These are phyloP conservation scores for Ceratitis capitata DNA, from an alignment of 1,140 invertebrate species.

Conservation along the genomic window DNA sequence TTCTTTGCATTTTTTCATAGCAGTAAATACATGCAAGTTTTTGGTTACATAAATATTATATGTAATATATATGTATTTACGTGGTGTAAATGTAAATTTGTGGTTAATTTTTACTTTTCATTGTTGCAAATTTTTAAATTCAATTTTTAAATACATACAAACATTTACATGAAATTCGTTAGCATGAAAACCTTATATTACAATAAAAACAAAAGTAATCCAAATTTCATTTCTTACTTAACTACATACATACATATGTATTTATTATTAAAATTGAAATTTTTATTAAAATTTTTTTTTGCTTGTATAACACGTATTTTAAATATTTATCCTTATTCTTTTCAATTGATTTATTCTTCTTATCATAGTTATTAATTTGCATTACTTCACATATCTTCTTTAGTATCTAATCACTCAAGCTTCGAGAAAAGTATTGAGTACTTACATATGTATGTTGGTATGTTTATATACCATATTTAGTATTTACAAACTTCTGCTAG, in stretches of 20 bases:
- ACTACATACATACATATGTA: neutral
- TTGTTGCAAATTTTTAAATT: neutral
- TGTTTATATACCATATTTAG: neutral
- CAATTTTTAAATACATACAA: neutral
- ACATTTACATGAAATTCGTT: neutral
- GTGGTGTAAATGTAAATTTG: neutral
- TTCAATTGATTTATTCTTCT: neutral
- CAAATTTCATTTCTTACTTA: neutral
- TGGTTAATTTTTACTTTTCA: neutral
- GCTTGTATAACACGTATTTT: neutral
- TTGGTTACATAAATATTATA: neutral
- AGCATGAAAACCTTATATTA: neutral
- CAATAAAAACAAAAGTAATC: neutral
- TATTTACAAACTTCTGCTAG: no score
- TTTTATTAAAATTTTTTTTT: neutral
- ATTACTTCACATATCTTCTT: no score
- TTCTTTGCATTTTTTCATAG: neutral
- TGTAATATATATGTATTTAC: neutral
- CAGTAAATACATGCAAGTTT: neutral
- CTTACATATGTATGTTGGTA: neutral
- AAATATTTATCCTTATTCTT: neutral
- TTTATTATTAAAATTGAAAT: neutral
- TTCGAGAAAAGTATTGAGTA: no score
- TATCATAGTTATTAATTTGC: neutral
- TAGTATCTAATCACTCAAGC: no score